These are phyloP conservation scores for Drosophila quinaria DNA, from an alignment of 2,888 invertebrate species.

Conservation along the genomic window DNA sequence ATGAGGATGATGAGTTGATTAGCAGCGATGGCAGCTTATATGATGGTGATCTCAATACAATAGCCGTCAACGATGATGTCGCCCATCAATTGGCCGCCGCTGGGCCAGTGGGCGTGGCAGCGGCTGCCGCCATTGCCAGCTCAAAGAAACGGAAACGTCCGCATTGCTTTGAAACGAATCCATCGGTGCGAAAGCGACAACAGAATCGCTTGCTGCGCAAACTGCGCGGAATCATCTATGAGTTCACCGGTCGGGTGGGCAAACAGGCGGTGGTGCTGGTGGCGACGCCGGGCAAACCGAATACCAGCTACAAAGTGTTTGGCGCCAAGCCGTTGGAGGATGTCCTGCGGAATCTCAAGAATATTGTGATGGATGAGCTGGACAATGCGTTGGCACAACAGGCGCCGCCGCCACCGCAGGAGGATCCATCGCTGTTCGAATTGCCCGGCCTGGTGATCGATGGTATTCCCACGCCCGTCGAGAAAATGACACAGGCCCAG, in stretches of 20 bases:
- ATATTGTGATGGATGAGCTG: constrained; percentile 97
- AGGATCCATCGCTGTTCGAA: constrained; percentile 97
- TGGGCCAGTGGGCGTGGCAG: constrained; percentile 98
- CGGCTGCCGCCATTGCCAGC: constrained; percentile 98
- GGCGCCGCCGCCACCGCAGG: constrained; percentile 91
- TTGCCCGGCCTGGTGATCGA: constrained; percentile 98
- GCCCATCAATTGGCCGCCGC: constrained; percentile 98
- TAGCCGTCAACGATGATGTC: constrained; percentile 91
- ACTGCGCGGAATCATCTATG: constrained; percentile 96
- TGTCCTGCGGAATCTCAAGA: constrained; percentile 95
- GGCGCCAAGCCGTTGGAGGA: constrained; percentile 98
- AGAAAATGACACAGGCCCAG: constrained; percentile 99
- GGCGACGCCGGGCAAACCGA: constrained; percentile 98
- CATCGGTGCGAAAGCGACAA: constrained; percentile 97
- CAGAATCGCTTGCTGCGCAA: constrained; percentile 96
- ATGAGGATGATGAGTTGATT: constrained; percentile 94
- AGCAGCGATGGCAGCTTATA: constrained; percentile 92
- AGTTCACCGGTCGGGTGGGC: constrained; percentile 98
- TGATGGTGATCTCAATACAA: constrained; percentile 93
- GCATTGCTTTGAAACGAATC: constrained; percentile 98
- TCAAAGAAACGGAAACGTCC: constrained; percentile 97
- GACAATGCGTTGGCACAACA: constrained; percentile 97
- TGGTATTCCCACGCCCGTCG: constrained; percentile 98
- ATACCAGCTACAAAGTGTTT: constrained; percentile 98
- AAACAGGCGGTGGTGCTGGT: constrained; percentile 98